Evolutionary conservation across 2,888 invertebrate genomes (phyloP).

Genomic region (Hermaeophaga mercurialis): DNA sequence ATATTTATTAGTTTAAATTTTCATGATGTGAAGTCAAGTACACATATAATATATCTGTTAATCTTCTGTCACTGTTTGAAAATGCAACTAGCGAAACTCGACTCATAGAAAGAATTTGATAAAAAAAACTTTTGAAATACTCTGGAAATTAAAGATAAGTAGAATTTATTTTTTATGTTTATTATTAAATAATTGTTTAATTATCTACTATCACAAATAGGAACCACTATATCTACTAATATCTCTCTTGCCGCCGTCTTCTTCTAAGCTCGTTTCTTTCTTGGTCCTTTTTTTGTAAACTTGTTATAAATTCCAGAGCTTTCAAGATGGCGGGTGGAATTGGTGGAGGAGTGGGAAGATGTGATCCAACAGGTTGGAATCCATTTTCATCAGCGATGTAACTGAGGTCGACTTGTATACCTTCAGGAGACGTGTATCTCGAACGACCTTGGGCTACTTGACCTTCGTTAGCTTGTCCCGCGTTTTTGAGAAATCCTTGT

Average conservation of each 20-base stretch:
- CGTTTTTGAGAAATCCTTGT: slow-evolving; percentile 44
- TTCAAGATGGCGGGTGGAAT: slow-evolving; percentile 73
- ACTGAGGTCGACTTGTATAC: slow-evolving; percentile 39
- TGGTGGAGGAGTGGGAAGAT: slow-evolving; percentile 66
- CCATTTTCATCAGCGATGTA: slow-evolving; percentile 51
- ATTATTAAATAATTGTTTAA: too few relatives aligned
- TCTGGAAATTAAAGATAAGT: too few relatives aligned
- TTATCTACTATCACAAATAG: too few relatives aligned
- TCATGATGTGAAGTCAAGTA: too few relatives aligned
- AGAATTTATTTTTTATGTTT: too few relatives aligned
- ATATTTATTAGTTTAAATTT: too few relatives aligned
- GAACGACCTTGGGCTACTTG: slow-evolving; percentile 49
- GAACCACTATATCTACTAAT: not conserved
- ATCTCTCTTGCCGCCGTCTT: not conserved
- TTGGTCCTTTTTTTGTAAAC: slow-evolving; percentile 69
- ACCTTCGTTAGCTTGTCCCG: slow-evolving; percentile 41
- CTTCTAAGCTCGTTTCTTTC: not conserved
- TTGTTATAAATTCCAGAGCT: slow-evolving; percentile 63
- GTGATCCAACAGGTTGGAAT: slow-evolving; percentile 66
- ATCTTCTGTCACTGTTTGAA: too few relatives aligned
- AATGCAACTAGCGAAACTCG: too few relatives aligned
- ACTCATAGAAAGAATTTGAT: too few relatives aligned
- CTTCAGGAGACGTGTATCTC: slow-evolving; percentile 61
- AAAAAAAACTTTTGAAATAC: too few relatives aligned
- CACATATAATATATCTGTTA: too few relatives aligned